These are phyloP conservation scores for Drosophila suboccidentalis DNA, from an alignment of 2,888 invertebrate genomes.

Conservation along the genomic window DNA sequence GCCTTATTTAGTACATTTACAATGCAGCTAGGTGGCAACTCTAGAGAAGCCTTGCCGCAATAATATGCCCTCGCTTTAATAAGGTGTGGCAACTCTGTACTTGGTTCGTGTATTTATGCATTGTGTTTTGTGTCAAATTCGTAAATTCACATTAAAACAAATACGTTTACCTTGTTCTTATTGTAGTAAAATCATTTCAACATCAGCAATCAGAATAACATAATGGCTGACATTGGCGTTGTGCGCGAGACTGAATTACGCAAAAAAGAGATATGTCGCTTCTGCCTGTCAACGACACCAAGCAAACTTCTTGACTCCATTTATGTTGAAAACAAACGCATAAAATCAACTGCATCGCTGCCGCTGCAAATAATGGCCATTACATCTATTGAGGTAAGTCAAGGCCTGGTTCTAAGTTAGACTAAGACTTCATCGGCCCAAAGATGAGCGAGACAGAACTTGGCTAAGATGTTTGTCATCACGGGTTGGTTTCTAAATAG, in stretches of 20 bases:
- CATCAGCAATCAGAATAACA: conserved; percentile 9
- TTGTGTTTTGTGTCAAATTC: conserved; percentile 39
- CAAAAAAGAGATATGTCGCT: conserved; percentile 90
- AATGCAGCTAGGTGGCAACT: conserved; percentile 38
- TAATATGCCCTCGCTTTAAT: neutral
- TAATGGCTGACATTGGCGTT: conserved; percentile 44
- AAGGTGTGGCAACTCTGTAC: conserved; percentile 42
- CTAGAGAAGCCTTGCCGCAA: neutral
- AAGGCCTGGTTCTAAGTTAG: conserved; percentile 52
- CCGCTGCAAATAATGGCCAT: conserved; percentile 92
- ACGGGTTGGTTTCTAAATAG: conserved; percentile 78
- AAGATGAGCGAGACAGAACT: conserved; percentile 43
- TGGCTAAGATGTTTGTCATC: conserved; percentile 59
- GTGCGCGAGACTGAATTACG: conserved; percentile 86
- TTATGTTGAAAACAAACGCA: conserved; percentile 87
- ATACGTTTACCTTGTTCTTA: conserved; percentile 5
- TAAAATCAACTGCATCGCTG: conserved; percentile 89
- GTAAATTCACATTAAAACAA: conserved; percentile 23
- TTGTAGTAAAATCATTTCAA: neutral
- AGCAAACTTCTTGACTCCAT: conserved; percentile 89
- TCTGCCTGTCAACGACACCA: conserved; percentile 89
- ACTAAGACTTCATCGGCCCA: conserved; percentile 48
- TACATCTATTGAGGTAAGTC: conserved; percentile 91
- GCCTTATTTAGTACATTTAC: conserved; percentile 11
- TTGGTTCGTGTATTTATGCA: conserved; percentile 63